Conservation (phyloP, 2,888 invertebrate species). For the Drosophila emarginata region DNA sequence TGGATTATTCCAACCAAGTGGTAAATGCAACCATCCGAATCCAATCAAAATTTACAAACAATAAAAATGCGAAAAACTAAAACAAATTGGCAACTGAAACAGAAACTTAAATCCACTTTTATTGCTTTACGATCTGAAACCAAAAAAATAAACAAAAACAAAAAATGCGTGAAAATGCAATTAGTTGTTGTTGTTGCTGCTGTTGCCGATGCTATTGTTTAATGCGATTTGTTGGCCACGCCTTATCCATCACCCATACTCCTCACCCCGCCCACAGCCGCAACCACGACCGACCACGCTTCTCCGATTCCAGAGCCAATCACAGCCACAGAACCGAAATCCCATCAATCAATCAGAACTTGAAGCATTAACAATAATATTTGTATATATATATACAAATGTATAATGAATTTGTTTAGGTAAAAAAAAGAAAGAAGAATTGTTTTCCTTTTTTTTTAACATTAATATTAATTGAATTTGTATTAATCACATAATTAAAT, state of each 20-base stretch:
- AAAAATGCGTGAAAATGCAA: slow-evolving; percentile 41
- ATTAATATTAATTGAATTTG: not conserved
- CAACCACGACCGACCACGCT: not conserved
- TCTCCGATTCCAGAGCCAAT: not conserved
- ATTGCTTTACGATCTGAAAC: not conserved
- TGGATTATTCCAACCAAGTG: not conserved
- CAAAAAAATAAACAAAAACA: not conserved
- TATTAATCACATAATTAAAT: not conserved
- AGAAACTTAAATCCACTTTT: not conserved
- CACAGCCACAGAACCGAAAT: not conserved
- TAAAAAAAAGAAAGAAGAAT: not conserved
- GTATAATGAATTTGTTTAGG: not conserved
- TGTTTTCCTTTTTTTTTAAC: not conserved
- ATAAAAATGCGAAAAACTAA: not conserved
- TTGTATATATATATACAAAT: not conserved
- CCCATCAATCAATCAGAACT: slow-evolving; percentile 5
- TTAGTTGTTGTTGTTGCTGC: slow-evolving; percentile 28
- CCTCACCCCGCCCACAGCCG: not conserved
- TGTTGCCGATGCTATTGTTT: slow-evolving; percentile 14
- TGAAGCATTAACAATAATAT: slow-evolving; percentile 3
- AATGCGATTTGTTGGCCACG: slow-evolving; percentile 36
- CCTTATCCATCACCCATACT: not conserved
- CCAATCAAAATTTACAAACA: slow-evolving; percentile 29
- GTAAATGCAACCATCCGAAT: slow-evolving; percentile 17
- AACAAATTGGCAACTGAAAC: not conserved